phyloP scores from a whole-genome alignment of 2,113 vertebrate genomes.

The Actinemys pallida region DNA sequence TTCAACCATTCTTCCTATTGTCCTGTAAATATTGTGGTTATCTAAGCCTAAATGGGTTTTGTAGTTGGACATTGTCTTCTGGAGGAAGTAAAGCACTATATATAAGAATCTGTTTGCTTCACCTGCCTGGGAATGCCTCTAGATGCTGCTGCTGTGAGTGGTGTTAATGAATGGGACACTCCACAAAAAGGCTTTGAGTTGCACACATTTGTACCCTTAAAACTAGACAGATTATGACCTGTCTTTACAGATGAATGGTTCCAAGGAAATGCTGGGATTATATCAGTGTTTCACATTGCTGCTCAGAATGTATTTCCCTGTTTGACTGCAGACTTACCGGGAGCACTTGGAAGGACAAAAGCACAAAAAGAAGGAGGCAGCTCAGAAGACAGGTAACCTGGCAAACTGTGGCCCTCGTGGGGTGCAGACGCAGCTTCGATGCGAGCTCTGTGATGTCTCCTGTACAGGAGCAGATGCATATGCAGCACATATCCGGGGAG shows the following conservation, averaged over 20 bases:
- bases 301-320: neutral
- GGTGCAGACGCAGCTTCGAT: slow-evolving; percentile 79
- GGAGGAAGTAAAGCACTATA: neutral
- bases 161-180: neutral
- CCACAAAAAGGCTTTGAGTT: neutral
- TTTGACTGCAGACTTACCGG: slow-evolving; percentile 80
- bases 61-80: neutral
- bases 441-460: slow-evolving; percentile 85
- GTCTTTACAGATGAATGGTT: neutral
- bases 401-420: slow-evolving; percentile 67
- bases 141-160: neutral
- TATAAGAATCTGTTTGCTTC: neutral
- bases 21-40: neutral
- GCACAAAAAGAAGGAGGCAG: slow-evolving; percentile 86
- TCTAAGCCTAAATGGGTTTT: neutral
- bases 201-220: neutral
- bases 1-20: neutral
- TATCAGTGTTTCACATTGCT: neutral
- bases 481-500: slow-evolving; percentile 76
- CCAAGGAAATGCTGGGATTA: neutral
- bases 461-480: slow-evolving; percentile 84
- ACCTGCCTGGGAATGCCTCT: neutral
- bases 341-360: slow-evolving; percentile 88
- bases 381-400: slow-evolving; percentile 77
- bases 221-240: neutral